phyloP scores from a whole-genome alignment of 2,797 vertebrate species.

The Melanotaenia maccullochi region DNA sequence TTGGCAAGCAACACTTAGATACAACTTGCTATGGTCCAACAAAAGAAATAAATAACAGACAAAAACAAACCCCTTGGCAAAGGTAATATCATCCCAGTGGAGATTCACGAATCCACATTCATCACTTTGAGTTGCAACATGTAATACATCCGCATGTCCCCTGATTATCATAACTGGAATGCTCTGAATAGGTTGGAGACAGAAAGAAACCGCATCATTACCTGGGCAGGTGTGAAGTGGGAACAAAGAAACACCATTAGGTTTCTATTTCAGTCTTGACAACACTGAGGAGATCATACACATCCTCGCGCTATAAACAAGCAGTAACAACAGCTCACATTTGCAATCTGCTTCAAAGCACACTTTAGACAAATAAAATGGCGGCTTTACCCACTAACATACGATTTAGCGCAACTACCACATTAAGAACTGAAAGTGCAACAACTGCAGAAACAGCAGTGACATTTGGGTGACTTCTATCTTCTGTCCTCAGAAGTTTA shows the following conservation, averaged over 20 bases:
- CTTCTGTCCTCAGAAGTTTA: slow-evolving; percentile 38
- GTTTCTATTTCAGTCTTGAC: slow-evolving; percentile 39
- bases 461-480: slow-evolving; percentile 27
- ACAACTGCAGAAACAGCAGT: slow-evolving; percentile 46
- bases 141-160: slow-evolving; percentile 27
- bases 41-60: slow-evolving; percentile 27
- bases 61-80: slow-evolving; percentile 10
- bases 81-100: slow-evolving; percentile 44
- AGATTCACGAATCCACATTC: slow-evolving; percentile 28
- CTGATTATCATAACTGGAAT: slow-evolving; percentile 69
- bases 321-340: slow-evolving; percentile 50
- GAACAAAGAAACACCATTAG: slow-evolving; percentile 33
- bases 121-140: slow-evolving; percentile 34
- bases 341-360: slow-evolving; percentile 36
- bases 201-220: slow-evolving; percentile 26
- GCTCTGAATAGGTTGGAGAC: slow-evolving; percentile 43
- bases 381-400: slow-evolving; percentile 43
- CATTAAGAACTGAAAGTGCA: slow-evolving; percentile 35
- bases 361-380: slow-evolving; percentile 57
- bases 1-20: slow-evolving; percentile 19
- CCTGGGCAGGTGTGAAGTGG: slow-evolving; percentile 13
- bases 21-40: slow-evolving; percentile 25
- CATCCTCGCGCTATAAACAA: slow-evolving; percentile 29
- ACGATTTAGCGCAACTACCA: slow-evolving; percentile 25
- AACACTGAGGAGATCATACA: slow-evolving; percentile 32